Conservation (phyloP, 2,113 vertebrate genomes). For the Halcyon senegalensis region DNA sequence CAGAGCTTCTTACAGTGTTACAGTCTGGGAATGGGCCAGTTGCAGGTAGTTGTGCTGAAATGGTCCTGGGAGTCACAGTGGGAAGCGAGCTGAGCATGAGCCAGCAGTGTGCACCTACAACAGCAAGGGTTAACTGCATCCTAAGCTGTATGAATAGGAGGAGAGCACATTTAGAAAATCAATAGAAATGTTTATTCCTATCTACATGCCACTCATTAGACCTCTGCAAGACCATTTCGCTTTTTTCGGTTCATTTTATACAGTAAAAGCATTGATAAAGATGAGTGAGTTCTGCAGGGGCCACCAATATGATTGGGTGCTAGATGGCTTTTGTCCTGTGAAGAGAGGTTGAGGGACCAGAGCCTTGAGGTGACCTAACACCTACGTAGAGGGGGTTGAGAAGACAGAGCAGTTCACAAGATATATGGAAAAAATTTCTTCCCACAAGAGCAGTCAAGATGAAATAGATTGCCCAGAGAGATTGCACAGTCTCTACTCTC, state of each 20-base stretch:
- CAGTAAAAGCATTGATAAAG: neutral
- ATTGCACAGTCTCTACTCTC: neutral
- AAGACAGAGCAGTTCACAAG: neutral
- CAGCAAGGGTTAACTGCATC: neutral
- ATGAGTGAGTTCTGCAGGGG: neutral
- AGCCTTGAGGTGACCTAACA: neutral
- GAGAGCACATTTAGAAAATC: neutral
- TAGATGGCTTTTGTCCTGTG: neutral
- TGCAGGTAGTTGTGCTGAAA: neutral
- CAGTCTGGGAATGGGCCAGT: neutral
- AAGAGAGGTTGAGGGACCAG: neutral
- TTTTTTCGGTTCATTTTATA: neutral
- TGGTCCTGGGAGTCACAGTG: neutral
- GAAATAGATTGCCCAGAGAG: neutral
- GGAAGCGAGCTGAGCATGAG: neutral
- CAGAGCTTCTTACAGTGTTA: neutral
- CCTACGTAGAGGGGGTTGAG: neutral
- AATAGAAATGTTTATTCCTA: neutral
- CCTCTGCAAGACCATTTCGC: neutral
- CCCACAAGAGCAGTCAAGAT: neutral
- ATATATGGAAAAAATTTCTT: neutral
- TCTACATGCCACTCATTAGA: neutral
- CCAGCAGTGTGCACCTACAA: neutral
- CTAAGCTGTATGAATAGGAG: neutral
- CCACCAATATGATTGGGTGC: accelerated